phyloP scores from a whole-genome alignment of 1,140 invertebrate species.

The Cotesia typhae region DNA sequence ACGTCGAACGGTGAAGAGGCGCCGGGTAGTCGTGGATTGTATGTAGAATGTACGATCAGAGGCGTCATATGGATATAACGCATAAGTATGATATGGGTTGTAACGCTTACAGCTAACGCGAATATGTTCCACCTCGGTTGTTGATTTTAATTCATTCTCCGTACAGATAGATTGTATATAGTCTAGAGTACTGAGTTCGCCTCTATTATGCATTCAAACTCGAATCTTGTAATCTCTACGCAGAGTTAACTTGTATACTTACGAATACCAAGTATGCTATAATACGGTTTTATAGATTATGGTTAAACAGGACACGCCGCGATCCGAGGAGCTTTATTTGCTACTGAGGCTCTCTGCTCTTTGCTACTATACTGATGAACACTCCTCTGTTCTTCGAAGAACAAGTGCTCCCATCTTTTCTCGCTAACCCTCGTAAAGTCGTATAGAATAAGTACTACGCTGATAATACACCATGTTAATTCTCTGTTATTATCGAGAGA shows the following conservation, averaged over 20 bases:
- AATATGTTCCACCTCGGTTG: constrained; percentile 34
- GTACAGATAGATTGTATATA: neutral
- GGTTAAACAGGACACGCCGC: constrained; percentile 27
- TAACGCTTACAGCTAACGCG: neutral
- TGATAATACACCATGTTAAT: too few species aligned
- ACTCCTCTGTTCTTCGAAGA: too few species aligned
- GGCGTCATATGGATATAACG: constrained; percentile 14
- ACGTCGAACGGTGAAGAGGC: constrained; percentile 22
- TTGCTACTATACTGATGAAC: too few species aligned
- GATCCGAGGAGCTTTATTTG: neutral
- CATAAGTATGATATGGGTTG: too few species aligned
- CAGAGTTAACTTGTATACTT: too few species aligned
- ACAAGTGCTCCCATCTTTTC: too few species aligned
- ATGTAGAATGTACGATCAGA: neutral
- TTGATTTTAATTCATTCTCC: constrained; percentile 34
- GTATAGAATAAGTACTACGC: too few species aligned
- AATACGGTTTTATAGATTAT: constrained; percentile 3
- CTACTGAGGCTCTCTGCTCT: too few species aligned
- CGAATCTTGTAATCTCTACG: too few species aligned
- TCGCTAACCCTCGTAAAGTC: too few species aligned
- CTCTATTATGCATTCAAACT: neutral
- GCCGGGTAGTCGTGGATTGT: neutral
- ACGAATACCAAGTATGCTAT: neutral
- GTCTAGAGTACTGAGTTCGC: neutral
- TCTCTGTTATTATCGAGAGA: too few species aligned